Evolutionary conservation across 2,797 vertebrate genomes (phyloP), one percentile per base, ranked within the genome.

Genomic region (Pyrocephalus nanus): DNA sequence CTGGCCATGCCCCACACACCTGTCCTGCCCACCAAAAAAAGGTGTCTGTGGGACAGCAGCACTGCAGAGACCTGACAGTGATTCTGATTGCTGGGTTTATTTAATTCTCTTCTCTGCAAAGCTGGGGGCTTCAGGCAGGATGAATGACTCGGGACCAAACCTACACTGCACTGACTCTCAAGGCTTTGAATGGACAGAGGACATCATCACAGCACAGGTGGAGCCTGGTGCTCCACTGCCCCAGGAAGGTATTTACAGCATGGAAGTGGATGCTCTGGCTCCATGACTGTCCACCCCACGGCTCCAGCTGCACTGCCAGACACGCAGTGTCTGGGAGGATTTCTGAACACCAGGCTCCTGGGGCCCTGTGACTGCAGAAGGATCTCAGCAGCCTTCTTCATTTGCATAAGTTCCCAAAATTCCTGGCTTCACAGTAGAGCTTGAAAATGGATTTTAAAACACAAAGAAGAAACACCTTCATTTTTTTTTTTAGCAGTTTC

Each of bases 181-280:
- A 26, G 23, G 23, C 40, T 66, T 42, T 66, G 38, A 72, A 36
- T 16, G 42, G 43, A 54, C 2, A 47, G 17, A 54, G 71, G 36
- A 38, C 1, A 4, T 6, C 30, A 42, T 38, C 10, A 15, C 0
- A 1, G 9, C 25, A n/a, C 3, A 29, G 7, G 51, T 19, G n/a
- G 32, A 75, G 54, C n/a, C 26, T 25, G 22, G 54, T 67, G 60
- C 36, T 77, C 45, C 58, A 8, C 57, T 60, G 26, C 14, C 75
- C 36, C 30, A 58, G 27, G 27, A 61, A 54, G 57, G 21, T 50
- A 23, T 10, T 38, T 53, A 18, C 78, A 72, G 34, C 12, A n/a
- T 1, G 12, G 47, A 25, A 54, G 30, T 21, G 22, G 27, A 42
- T n/a, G 42, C 40, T 38, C 36, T 48, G 18, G 12, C 54, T 53